Conservation (phyloP, 2,113 vertebrate species). For the Numida meleagris region DNA sequence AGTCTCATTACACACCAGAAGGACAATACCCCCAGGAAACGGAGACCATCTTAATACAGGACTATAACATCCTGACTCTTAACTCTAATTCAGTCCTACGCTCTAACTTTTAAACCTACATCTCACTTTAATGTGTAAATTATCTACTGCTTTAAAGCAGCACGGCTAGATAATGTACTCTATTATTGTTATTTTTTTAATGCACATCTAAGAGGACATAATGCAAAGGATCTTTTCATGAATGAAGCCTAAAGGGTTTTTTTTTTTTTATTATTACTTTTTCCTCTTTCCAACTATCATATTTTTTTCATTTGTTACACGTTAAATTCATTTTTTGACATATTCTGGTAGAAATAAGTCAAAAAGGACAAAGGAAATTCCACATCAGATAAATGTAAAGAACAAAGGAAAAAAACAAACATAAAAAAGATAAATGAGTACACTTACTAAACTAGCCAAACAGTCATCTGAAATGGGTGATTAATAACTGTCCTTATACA, state of each 20-base stretch:
- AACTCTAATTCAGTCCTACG: constrained; percentile 9
- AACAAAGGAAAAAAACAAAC: neutral
- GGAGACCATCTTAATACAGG: neutral
- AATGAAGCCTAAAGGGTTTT: constrained; percentile 7
- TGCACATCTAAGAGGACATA: constrained; percentile 46
- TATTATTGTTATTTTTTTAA: constrained; percentile 56
- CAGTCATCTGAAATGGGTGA: constrained; percentile 22
- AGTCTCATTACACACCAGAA: constrained; percentile 39
- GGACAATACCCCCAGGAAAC: constrained; percentile 46
- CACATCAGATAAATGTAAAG: constrained; percentile 46
- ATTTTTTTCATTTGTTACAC: neutral
- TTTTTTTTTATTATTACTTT: no score
- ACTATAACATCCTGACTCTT: neutral
- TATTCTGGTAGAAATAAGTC: constrained; percentile 24
- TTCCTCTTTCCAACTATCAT: neutral
- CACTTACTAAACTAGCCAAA: constrained; percentile 50
- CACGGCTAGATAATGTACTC: neutral
- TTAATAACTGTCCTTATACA: constrained; percentile 40
- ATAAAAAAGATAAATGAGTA: constrained; percentile 49
- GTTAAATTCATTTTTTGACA: constrained; percentile 29
- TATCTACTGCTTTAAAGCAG: constrained; percentile 43
- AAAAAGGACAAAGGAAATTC: constrained; percentile 54
- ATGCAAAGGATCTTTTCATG: constrained; percentile 32
- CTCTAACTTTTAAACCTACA: constrained; percentile 21
- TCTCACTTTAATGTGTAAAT: constrained; percentile 63